phyloP scores from a whole-genome alignment of 1,140 invertebrate species.

The Drosophila gunungcola region DNA sequence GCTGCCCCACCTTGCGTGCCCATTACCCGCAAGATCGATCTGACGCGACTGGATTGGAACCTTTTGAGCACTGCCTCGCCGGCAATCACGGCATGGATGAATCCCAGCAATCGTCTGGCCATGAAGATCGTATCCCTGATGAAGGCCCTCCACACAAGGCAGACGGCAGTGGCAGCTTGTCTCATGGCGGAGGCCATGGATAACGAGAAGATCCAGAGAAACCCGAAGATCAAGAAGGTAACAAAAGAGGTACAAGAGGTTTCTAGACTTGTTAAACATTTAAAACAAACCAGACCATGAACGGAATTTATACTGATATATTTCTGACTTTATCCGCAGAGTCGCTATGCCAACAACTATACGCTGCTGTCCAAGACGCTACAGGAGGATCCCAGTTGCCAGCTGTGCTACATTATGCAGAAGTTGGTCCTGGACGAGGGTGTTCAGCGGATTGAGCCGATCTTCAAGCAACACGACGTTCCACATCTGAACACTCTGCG shows the following conservation, averaged over 20 bases:
- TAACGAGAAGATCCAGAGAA: slow-evolving; percentile 84
- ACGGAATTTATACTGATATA: not conserved
- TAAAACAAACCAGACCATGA: not conserved
- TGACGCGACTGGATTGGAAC: slow-evolving; percentile 98
- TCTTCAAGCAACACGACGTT: slow-evolving; percentile 92
- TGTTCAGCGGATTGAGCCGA: slow-evolving; percentile 91
- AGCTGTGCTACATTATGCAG: slow-evolving; percentile 95
- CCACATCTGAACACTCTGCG: slow-evolving; percentile 95
- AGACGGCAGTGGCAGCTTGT: slow-evolving; percentile 95
- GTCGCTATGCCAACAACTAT: slow-evolving; percentile 93
- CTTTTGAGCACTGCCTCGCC: slow-evolving; percentile 97
- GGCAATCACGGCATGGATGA: slow-evolving; percentile 98
- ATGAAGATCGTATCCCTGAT: slow-evolving; percentile 92
- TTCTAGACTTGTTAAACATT: not conserved
- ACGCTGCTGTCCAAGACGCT: slow-evolving; percentile 95
- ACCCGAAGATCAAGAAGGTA: slow-evolving; percentile 83
- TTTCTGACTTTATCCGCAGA: slow-evolving; percentile 86
- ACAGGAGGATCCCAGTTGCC: slow-evolving; percentile 98
- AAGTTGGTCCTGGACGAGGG: slow-evolving; percentile 93
- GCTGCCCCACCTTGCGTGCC: slow-evolving; percentile 97
- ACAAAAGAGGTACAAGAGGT: not conserved
- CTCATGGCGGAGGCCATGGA: slow-evolving; percentile 98
- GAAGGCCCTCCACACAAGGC: slow-evolving; percentile 90
- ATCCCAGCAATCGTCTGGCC: slow-evolving; percentile 95
- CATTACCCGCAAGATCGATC: slow-evolving; percentile 97